These are phyloP conservation scores for Pogonocichla stellata DNA, from an alignment of 2,113 vertebrate species.

Conservation along the genomic window DNA sequence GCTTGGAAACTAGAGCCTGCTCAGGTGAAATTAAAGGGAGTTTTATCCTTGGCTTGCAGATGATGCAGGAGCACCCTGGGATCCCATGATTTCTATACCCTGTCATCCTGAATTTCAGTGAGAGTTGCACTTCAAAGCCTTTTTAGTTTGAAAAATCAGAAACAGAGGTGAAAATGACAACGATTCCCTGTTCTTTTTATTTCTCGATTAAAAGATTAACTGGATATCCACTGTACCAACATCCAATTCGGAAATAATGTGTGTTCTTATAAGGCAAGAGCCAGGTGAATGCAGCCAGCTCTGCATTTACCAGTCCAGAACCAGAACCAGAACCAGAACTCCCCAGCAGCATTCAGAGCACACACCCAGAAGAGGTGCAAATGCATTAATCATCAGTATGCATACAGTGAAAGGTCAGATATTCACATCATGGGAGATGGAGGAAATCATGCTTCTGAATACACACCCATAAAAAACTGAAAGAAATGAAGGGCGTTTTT, in stretches of 20 bases:
- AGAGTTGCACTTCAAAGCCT: background rate
- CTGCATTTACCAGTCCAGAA: background rate
- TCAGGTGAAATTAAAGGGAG: background rate
- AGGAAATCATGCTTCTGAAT: background rate
- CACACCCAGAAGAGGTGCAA: background rate
- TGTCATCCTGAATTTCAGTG: background rate
- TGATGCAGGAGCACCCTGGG: background rate
- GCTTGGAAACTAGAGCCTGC: background rate
- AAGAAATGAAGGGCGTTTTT: background rate
- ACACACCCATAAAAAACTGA: background rate
- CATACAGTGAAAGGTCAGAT: background rate
- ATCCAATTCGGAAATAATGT: background rate
- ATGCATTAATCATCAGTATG: background rate
- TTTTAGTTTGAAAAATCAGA: background rate
- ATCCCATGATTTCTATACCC: background rate
- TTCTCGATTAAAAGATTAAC: background rate
- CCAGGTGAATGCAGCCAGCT: background rate
- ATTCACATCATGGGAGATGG: background rate
- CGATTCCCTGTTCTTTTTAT: background rate
- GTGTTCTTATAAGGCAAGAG: fast-evolving
- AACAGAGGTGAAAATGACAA: background rate
- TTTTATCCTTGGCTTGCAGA: background rate
- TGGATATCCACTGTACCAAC: background rate
- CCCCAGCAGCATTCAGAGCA: background rate
- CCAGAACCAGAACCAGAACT: background rate